A percentile compares a stretch with the other conserved stretches of the same genome.
phyloP scores from a whole-genome alignment of 2,797 vertebrate species.

The Coregonus suidteri region DNA sequence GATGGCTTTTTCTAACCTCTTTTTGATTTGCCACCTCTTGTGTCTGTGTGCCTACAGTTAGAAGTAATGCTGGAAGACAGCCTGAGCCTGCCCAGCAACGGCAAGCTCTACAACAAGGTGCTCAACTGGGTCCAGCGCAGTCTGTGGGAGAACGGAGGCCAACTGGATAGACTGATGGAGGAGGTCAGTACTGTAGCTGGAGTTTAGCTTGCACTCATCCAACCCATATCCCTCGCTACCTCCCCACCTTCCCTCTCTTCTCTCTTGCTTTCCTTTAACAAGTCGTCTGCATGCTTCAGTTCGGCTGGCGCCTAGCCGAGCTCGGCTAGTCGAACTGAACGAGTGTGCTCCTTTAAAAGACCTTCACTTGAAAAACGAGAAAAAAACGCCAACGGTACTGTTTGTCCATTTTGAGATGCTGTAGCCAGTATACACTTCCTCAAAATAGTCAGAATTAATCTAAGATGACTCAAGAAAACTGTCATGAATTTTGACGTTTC shows the following conservation, averaged over 20 bases:
- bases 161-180: conserved; percentile 94
- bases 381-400: too few relatives aligned
- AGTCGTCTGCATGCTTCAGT: conserved; percentile 32
- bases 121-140: conserved; percentile 98
- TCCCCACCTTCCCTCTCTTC: conserved; percentile 34
- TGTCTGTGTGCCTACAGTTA: conserved; percentile 78
- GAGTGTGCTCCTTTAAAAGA: too few relatives aligned
- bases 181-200: conserved; percentile 88
- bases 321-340: too few relatives aligned
- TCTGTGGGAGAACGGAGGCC: conserved; percentile 96
- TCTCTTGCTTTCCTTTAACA: conserved; percentile 60
- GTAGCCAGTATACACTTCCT: too few relatives aligned
- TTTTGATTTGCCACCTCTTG: not conserved
- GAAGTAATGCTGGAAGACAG: conserved; percentile 99
- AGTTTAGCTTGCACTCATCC: conserved; percentile 6
- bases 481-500: too few relatives aligned
- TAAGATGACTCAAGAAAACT: too few relatives aligned
- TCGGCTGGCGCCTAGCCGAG: too few relatives aligned
- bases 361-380: too few relatives aligned
- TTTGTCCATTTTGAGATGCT: too few relatives aligned
- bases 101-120: conserved; percentile 98
- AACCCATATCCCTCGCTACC: conserved; percentile 25
- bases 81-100: conserved; percentile 93
- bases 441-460: too few relatives aligned
- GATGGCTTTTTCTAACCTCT: too few relatives aligned